Base-by-base conservation (phyloP, 2,888 invertebrate species). In the Latrodectus hesperus region DNA sequence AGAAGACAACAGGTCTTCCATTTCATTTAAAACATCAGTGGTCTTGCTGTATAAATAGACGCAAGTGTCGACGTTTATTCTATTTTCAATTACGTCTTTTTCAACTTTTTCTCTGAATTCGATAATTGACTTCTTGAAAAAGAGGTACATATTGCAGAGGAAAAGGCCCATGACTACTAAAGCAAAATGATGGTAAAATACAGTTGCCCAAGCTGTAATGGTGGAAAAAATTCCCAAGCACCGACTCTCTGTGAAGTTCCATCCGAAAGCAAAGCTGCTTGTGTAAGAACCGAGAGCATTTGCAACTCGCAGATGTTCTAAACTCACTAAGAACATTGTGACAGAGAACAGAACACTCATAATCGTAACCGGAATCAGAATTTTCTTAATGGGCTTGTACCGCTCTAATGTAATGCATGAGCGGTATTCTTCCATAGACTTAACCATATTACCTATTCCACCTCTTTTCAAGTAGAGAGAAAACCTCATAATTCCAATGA, bases 171-270 rank as follows among this genome's bases (percentile, higher is more conserved):
- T 16, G 11, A 72, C 10, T 1, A 87, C 53, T 14, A 81, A 76
- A 12, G 65, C n/a, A 10, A 77, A 87, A 26, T 87, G 86, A 22
- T 87, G 86, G n/a, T 72, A 87, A 12, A 87, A 77, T 16, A 87
- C 51, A 8, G 76, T 68, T 14, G 51, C n/a, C 14, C 73, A 60
- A 16, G 60, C 16, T n/a, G 10, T 16, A 60, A 60, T 60, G 12
- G 38, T 6, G 38, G 38, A 38, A 38, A 38, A 38, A 80, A 86
- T 1, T 9, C 9, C 12, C 38, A 75, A 0, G 26, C 26, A 17
- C 26, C 26, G 10, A 38, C 80, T 22, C 11, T 22, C 22, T n/a
- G 85, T 75, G 12, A 52, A 51, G 38, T 80, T 80, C 51, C 70
- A 9, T 9, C 81, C 81, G 22, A 87, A 77, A 6, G 77, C 38